Conservation (phyloP, 2,888 invertebrate genomes). For the Helleia helle region DNA sequence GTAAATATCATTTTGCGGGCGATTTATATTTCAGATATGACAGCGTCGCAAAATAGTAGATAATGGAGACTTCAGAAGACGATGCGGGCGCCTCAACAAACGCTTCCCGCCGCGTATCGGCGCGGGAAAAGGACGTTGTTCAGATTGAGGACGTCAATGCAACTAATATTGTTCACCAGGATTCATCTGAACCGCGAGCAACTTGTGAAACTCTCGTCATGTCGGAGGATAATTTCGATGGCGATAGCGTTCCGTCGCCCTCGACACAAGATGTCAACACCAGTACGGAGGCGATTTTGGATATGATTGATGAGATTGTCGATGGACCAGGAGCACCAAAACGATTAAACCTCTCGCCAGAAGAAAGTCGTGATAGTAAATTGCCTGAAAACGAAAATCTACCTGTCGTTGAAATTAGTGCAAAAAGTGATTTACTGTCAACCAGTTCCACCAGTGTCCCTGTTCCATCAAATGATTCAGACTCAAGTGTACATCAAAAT, state of each 20-base stretch:
- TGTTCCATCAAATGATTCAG: conserved; percentile 25
- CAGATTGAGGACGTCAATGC: conserved; percentile 56
- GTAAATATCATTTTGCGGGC: conserved; percentile 67
- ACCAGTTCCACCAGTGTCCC: conserved; percentile 30
- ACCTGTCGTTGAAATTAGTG: conserved; percentile 6
- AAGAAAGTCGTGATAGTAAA: conserved; percentile 20
- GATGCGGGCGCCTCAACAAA: conserved; percentile 70
- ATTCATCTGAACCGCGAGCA: conserved; percentile 42
- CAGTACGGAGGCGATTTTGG: conserved; percentile 67
- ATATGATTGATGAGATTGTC: conserved; percentile 69
- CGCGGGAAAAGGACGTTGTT: conserved; percentile 68
- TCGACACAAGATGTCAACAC: conserved; percentile 61
- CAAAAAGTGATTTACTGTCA: conserved; percentile 17
- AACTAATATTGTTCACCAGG: conserved; percentile 49
- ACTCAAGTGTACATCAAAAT: conserved; percentile 22
- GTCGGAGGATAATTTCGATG: conserved; percentile 64
- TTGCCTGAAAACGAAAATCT: conserved; percentile 18
- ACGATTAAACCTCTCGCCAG: conserved; percentile 35
- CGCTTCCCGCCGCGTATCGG: conserved; percentile 70
- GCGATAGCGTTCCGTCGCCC: conserved; percentile 64
- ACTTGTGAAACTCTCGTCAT: conserved; percentile 51
- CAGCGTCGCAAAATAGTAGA: conserved; percentile 69
- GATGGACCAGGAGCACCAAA: conserved; percentile 62
- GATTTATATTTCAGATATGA: conserved; percentile 72
- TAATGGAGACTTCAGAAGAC: conserved; percentile 73